Evolutionary conservation across 2,113 vertebrate species (phyloP).

Genomic region (Romanogobio albipinnatus): DNA sequence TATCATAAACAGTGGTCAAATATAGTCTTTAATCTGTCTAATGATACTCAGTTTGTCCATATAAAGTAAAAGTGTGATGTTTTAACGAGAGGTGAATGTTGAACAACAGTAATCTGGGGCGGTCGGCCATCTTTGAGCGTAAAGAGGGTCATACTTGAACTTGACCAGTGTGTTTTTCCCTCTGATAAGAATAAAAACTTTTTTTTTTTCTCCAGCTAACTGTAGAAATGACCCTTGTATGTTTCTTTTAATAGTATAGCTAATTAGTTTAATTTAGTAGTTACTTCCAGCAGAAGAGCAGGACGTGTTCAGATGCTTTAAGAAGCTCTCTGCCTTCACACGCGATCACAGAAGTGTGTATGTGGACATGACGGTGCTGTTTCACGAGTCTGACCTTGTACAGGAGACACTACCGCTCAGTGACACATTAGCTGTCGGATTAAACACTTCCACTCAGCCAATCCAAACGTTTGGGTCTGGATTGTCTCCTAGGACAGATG

Average conservation of each 20-base stretch:
- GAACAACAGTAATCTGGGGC: too few relatives aligned
- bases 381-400: constrained; percentile 45
- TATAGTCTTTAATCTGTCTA: too few relatives aligned
- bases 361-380: constrained; percentile 9
- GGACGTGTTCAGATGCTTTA: background rate
- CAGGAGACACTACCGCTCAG: constrained; percentile 51
- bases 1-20: too few relatives aligned
- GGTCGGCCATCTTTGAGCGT: too few relatives aligned
- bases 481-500: too few relatives aligned
- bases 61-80: too few relatives aligned
- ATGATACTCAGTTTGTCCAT: too few relatives aligned
- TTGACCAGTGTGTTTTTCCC: too few relatives aligned
- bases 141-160: too few relatives aligned
- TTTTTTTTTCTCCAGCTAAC: too few relatives aligned
- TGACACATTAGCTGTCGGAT: constrained; percentile 68
- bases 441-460: constrained; percentile 61
- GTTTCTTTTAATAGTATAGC: background rate
- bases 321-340: background rate
- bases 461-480: constrained; percentile 50
- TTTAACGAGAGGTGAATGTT: too few relatives aligned
- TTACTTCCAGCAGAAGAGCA: background rate
- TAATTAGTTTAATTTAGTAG: background rate
- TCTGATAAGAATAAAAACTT: too few relatives aligned
- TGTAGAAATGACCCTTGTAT: background rate
- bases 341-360: background rate